Evolutionary conservation across 2,797 vertebrate species (phyloP).

Genomic region (Cottoperca gobio): DNA sequence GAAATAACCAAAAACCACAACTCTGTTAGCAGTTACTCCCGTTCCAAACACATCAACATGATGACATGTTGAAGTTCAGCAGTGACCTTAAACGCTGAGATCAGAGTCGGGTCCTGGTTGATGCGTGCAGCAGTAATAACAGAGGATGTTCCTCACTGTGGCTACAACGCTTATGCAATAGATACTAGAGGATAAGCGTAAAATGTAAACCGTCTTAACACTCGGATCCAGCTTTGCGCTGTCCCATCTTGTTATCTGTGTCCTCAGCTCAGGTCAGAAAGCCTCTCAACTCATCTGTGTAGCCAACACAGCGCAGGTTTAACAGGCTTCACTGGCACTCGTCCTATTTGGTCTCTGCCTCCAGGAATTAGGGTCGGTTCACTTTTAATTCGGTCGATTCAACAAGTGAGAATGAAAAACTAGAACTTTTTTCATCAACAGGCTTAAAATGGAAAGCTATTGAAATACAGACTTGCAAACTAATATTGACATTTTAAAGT

Average conservation of each 20-base stretch:
- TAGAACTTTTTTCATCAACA: not conserved
- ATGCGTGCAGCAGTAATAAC: not conserved
- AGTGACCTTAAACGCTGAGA: not conserved
- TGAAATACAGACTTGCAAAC: not conserved
- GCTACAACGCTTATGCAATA: slow-evolving; percentile 8
- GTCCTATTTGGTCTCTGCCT: not conserved
- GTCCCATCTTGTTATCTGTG: slow-evolving; percentile 40
- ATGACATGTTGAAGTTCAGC: not conserved
- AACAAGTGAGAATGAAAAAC: not conserved
- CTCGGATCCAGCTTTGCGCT: slow-evolving; percentile 14
- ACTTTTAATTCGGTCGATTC: not conserved
- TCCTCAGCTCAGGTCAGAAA: slow-evolving; percentile 46
- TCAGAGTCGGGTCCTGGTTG: not conserved
- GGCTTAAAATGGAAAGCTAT: too few species aligned
- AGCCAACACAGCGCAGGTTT: slow-evolving; percentile 25
- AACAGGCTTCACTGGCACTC: slow-evolving; percentile 28
- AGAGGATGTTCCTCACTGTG: slow-evolving; percentile 4
- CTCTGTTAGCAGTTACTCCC: too few species aligned
- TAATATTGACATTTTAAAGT: not conserved
- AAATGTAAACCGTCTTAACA: slow-evolving; percentile 26
- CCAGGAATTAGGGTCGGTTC: not conserved
- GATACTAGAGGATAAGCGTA: slow-evolving; percentile 10
- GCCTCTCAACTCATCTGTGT: slow-evolving; percentile 37
- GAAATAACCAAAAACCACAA: not conserved
- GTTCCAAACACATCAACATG: not conserved